A percentile compares a stretch with the other conserved stretches of the same genome.
These are phyloP conservation scores for Drosophila falleni DNA, from an alignment of 2,888 invertebrate species.

Conservation along the genomic window DNA sequence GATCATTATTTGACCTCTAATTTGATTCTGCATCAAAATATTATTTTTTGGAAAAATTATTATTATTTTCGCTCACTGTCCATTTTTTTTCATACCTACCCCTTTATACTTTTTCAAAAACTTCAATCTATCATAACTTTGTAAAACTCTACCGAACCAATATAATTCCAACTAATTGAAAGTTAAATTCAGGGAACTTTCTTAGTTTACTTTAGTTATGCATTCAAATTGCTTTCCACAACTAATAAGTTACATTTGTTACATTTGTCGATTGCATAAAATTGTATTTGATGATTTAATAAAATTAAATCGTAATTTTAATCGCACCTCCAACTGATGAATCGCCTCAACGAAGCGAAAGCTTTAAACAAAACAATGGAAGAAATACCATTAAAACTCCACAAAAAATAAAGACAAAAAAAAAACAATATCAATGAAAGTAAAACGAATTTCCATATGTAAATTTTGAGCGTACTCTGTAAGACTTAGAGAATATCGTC, in stretches of 20 bases:
- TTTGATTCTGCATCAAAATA: no score
- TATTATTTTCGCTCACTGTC: no score
- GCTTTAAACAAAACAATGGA: constrained; percentile 67
- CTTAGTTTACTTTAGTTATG: constrained; percentile 32
- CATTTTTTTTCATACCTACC: no score
- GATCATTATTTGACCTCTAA: no score
- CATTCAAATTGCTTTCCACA: constrained; percentile 39
- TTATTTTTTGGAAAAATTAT: no score
- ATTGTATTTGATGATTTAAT: constrained; percentile 75
- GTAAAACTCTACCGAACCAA: no score
- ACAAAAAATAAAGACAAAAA: constrained; percentile 1
- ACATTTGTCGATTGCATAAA: constrained; percentile 72
- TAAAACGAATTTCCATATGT: constrained; percentile 4
- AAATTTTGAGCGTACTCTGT: neutral
- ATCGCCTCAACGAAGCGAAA: constrained; percentile 58
- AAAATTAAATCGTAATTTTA: constrained; percentile 79
- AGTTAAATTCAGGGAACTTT: neutral
- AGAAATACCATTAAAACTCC: neutral
- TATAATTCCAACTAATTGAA: no score
- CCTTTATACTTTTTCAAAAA: no score
- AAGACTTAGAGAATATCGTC: no score
- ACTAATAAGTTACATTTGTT: constrained; percentile 40
- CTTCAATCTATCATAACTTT: no score
- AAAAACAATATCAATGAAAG: neutral
- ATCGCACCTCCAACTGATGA: constrained; percentile 58